Evolutionary conservation across 2,113 vertebrate genomes (phyloP), one percentile per base, ranked within the genome.

Genomic region (Aphyosemion australe): DNA sequence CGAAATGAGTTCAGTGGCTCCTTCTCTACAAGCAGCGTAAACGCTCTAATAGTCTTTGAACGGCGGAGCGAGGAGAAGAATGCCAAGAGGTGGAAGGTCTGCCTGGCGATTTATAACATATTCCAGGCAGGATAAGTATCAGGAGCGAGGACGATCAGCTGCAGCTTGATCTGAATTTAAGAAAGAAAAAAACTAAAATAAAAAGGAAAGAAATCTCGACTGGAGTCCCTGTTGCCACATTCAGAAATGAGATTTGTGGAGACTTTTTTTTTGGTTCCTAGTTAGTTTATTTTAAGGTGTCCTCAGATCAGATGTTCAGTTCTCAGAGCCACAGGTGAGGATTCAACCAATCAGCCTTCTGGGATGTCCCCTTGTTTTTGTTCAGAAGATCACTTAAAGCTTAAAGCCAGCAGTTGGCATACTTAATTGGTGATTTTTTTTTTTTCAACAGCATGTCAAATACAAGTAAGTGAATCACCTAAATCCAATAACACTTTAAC

Each of bases 31-130:
- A 16, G 41, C 49, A 26, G 81, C 64, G 31, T 60, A 48, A 73
- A 71, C 61, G 84, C 85, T 85, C 84, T 89, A 89, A 87, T 87
- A 86, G 86, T 74, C 78, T 83, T 58, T 71, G 84, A 87, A 70
- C 67, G 59, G 67, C 59, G 34, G 58, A 70, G 70, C 43, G 41
- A 67, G 67, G 82, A 79, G 77, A 80, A 74, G 87, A 92, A 93
- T 92, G 90, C 85, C 92, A 92, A 87, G 69, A 91, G 92, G 91
- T 91, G 79, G 67, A 90, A 92, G 91, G 91, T 89, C 84, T 68
- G 45, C 68, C 12, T 18, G 57, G 56, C 61, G 68, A 53, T 81
- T 87, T 37, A 13, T 76, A 72, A 83, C 78, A 85, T 71, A 81
- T 77, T 72, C 80, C 65, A 51, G 65, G 48, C 60, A 59, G 69